Percentiles rank a stretch among this genome's conserved stretches.
Conservation (phyloP, 2,113 vertebrate genomes). For the Phrynocephalus versicolor region DNA sequence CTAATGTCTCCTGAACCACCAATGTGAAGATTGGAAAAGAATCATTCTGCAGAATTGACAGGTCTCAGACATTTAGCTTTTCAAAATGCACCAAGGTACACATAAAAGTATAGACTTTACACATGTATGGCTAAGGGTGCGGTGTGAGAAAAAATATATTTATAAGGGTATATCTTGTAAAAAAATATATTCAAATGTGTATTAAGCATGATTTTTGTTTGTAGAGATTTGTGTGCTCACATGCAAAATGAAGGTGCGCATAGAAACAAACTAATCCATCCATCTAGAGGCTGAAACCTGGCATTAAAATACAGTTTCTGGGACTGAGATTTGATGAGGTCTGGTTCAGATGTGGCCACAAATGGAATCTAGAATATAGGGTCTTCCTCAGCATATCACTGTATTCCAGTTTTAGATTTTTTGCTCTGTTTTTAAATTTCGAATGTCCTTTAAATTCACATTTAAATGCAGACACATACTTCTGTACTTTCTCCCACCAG, state of each 20-base stretch:
- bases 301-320: neutral
- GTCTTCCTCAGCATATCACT: neutral
- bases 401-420: neutral
- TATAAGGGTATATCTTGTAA: neutral
- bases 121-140: neutral
- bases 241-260: too few species aligned
- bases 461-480: neutral
- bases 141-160: neutral
- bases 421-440: neutral
- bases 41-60: neutral
- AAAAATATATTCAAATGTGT: neutral
- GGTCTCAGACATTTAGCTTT: too few species aligned
- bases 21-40: too few species aligned
- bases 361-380: neutral
- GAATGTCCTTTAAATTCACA: accelerated
- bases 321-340: too few species aligned
- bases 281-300: neutral
- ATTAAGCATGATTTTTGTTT: neutral
- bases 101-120: neutral
- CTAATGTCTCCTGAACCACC: too few species aligned
- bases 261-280: neutral
- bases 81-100: too few species aligned
- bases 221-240: neutral
- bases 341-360: neutral
- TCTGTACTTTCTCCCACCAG: constrained; percentile 20